Evolutionary conservation across 2,797 vertebrate species (phyloP).

Genomic region (Chanos chanos): DNA sequence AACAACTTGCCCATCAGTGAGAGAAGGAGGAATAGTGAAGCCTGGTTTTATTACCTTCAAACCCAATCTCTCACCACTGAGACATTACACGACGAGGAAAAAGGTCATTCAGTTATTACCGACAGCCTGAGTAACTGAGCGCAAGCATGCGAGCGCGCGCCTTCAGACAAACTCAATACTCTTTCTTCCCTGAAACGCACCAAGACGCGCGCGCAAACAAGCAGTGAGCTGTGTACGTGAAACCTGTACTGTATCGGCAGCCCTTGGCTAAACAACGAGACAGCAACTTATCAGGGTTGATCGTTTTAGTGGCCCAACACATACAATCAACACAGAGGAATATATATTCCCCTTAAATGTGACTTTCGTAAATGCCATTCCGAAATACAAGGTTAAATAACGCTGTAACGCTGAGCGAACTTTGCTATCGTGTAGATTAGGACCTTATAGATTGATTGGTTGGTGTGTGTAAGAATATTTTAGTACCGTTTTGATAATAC

Average conservation of each 20-base stretch:
- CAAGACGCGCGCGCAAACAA: conserved; percentile 49
- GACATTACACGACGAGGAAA: conserved; percentile 76
- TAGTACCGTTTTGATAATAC: no score
- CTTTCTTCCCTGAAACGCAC: conserved; percentile 47
- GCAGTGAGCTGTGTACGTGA: conserved; percentile 34
- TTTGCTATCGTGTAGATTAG: no score
- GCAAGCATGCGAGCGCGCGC: conserved; percentile 40
- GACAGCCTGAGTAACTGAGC: conserved; percentile 60
- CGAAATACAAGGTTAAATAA: no score
- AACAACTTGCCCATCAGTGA: conserved; percentile 75
- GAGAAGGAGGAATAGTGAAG: conserved; percentile 69
- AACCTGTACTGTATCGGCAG: conserved; percentile 19
- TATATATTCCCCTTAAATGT: no score
- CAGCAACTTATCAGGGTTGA: no score
- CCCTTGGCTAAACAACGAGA: background rate
- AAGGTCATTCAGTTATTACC: conserved; percentile 81
- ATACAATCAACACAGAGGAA: no score
- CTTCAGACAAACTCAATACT: conserved; percentile 56
- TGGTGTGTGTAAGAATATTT: no score
- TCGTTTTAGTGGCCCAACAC: no score
- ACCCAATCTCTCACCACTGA: conserved; percentile 79
- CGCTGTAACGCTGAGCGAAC: no score
- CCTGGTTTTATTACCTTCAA: conserved; percentile 75
- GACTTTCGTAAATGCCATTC: no score
- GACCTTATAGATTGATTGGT: no score